A percentile compares a stretch with the other conserved stretches of the same genome.
These are phyloP conservation scores for Agonopterix subpropinquella DNA, from an alignment of 2,888 invertebrate species.

Conservation along the genomic window DNA sequence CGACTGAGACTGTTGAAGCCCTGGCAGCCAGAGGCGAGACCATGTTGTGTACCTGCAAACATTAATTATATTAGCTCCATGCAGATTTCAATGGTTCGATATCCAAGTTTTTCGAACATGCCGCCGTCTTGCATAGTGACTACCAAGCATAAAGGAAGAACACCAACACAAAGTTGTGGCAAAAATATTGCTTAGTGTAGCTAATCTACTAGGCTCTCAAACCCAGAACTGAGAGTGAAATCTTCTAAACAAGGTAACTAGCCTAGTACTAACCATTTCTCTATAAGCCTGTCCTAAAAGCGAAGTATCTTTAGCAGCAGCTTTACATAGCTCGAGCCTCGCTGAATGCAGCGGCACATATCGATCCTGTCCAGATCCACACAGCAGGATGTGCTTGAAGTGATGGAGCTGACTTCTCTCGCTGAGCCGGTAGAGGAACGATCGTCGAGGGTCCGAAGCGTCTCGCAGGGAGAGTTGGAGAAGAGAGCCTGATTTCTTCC, in stretches of 20 bases:
- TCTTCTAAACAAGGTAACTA: background rate
- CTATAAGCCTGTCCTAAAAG: slow-evolving; percentile 80
- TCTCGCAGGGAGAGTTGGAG: slow-evolving; percentile 95
- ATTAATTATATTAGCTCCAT: background rate
- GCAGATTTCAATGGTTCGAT: too few relatives aligned
- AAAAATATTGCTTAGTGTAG: too few relatives aligned
- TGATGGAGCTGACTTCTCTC: slow-evolving; percentile 90
- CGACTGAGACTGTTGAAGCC: slow-evolving; percentile 79
- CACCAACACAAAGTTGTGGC: too few relatives aligned
- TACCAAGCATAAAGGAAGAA: too few relatives aligned
- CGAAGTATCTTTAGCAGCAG: slow-evolving; percentile 93
- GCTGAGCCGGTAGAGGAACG: slow-evolving; percentile 94
- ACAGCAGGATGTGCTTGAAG: slow-evolving; percentile 94
- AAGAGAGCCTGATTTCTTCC: slow-evolving; percentile 97
- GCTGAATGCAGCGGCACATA: slow-evolving; percentile 98
- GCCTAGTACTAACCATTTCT: slow-evolving; percentile 59
- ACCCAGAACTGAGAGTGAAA: too few relatives aligned
- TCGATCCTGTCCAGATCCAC: slow-evolving; percentile 96
- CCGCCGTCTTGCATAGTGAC: too few relatives aligned
- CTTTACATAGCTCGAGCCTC: slow-evolving; percentile 94
- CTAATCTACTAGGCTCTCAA: too few relatives aligned
- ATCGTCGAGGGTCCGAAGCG: slow-evolving; percentile 87
- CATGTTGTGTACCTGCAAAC: slow-evolving; percentile 89
- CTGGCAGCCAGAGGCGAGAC: slow-evolving; percentile 92
- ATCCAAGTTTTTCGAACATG: too few relatives aligned